phyloP scores from a whole-genome alignment of 2,888 invertebrate genomes.

The Mythimna vitellina region DNA sequence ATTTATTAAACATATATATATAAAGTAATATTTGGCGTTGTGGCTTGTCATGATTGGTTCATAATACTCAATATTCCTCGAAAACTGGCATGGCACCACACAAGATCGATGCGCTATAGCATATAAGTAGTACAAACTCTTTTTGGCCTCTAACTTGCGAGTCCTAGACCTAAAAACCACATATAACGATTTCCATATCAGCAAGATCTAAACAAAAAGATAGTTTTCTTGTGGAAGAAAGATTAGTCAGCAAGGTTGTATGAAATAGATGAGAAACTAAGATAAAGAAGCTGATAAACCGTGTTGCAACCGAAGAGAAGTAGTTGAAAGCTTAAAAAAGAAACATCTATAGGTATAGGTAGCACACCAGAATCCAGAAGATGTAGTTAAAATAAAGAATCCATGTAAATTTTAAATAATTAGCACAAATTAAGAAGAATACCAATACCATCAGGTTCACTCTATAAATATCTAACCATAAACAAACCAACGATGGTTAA shows the following conservation, averaged over 20 bases:
- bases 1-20: neutral
- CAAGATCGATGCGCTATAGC: neutral
- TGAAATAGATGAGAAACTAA: constrained; percentile 16
- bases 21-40: neutral
- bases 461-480: constrained; percentile 11
- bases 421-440: constrained; percentile 6
- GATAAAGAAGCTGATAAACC: constrained; percentile 22
- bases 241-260: constrained; percentile 1
- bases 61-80: constrained; percentile 29
- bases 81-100: neutral
- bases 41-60: constrained; percentile 13
- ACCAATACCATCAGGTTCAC: neutral
- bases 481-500: constrained; percentile 1
- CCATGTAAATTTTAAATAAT: neutral
- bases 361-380: neutral
- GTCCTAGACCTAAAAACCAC: constrained; percentile 17
- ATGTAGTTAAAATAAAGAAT: neutral
- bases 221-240: neutral
- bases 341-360: neutral
- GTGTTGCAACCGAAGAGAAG: constrained; percentile 9
- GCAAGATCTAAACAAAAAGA: constrained; percentile 3
- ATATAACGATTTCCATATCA: neutral
- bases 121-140: neutral
- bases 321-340: constrained; percentile 8
- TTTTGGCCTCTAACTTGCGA: neutral